phyloP scores from a whole-genome alignment of 30 jellyfish, hydroid and myxozoan genomes.

The Pelagia noctiluca region DNA sequence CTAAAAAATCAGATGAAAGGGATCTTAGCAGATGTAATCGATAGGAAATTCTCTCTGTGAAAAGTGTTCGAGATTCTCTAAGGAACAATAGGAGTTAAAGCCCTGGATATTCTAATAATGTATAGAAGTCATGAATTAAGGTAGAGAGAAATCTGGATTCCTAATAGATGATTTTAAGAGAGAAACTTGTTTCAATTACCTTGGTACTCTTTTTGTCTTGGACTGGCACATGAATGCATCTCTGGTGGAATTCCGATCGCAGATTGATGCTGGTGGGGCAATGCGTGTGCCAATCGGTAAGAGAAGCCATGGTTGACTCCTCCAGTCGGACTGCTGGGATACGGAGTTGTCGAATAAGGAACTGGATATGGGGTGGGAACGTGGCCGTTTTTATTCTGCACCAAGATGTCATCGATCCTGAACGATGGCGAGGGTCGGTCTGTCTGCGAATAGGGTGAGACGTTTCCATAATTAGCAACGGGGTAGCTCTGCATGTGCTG shows the following conservation, averaged over 20 bases:
- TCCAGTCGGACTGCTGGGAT: slow-evolving; percentile 22
- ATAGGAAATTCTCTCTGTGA: too few species aligned
- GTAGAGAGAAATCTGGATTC: too few species aligned
- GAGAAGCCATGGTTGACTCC: slow-evolving; percentile 44
- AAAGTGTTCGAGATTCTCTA: too few species aligned
- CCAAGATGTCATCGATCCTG: slow-evolving; percentile 80
- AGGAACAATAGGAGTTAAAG: too few species aligned
- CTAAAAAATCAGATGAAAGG: too few species aligned
- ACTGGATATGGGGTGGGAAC: slow-evolving; percentile 27
- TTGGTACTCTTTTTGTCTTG: slow-evolving; percentile 75
- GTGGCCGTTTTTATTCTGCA: slow-evolving; percentile 78
- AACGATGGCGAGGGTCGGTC: slow-evolving; percentile 87
- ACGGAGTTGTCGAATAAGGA: slow-evolving; percentile 50
- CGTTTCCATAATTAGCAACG: slow-evolving; percentile 51
- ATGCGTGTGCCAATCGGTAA: slow-evolving; percentile 60
- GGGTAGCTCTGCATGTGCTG: slow-evolving; percentile 34
- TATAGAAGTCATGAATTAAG: too few species aligned
- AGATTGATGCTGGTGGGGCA: slow-evolving; percentile 76
- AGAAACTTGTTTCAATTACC: too few species aligned
- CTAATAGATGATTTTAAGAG: too few species aligned
- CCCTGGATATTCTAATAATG: too few species aligned
- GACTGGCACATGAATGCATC: slow-evolving; percentile 67
- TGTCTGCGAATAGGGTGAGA: slow-evolving; percentile 66
- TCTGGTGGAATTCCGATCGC: slow-evolving; percentile 45
- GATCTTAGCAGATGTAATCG: too few species aligned